Conservation (phyloP, 2,113 vertebrate genomes). For the Labeo catla region DNA sequence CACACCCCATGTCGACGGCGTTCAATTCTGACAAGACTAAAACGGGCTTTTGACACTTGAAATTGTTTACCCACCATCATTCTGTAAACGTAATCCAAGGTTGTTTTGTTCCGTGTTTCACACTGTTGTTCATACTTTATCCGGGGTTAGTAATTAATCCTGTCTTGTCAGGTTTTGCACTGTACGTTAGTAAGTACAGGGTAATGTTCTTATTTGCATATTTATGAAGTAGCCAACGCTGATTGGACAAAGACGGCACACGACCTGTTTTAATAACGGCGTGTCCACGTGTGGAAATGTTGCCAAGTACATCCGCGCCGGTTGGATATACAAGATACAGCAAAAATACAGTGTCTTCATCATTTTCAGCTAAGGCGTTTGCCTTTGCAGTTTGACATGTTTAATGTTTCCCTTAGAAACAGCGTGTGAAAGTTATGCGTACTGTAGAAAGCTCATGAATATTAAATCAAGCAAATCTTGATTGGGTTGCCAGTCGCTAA, state of each 20-base stretch:
- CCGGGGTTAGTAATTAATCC: neutral
- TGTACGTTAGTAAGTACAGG: neutral
- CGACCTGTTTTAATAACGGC: neutral
- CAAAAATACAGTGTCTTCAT: neutral
- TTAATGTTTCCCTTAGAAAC: neutral
- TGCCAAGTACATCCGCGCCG: neutral
- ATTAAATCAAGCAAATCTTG: neutral
- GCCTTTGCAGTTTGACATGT: neutral
- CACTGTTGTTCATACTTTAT: conserved; percentile 14
- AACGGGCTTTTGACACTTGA: neutral
- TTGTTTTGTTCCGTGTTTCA: neutral
- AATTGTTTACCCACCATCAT: neutral
- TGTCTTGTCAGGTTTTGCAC: neutral
- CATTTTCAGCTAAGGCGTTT: neutral
- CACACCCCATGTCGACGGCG: conserved; percentile 19
- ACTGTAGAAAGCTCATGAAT: neutral
- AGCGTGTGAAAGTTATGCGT: neutral
- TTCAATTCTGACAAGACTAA: neutral
- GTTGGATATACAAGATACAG: neutral
- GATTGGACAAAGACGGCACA: neutral
- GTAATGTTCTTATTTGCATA: neutral
- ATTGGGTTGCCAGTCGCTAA: conserved; percentile 1
- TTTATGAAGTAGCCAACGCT: neutral
- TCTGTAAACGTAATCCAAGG: neutral
- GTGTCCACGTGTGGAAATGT: neutral